These are phyloP conservation scores for Cottoperca gobio DNA, from an alignment of 2,797 vertebrate species.

Conservation along the genomic window DNA sequence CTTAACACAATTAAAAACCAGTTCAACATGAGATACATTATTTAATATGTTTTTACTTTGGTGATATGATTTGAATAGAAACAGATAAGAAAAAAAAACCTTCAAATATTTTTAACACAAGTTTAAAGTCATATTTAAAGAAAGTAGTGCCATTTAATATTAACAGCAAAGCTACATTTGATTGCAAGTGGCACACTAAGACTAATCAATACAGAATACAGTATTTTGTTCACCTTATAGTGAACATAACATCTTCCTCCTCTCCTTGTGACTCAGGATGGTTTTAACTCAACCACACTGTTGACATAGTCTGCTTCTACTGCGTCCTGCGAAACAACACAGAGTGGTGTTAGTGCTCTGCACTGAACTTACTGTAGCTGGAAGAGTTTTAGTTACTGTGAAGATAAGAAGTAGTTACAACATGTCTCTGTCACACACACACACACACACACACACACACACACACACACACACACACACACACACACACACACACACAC, in stretches of 20 bases:
- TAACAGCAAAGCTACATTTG: background rate
- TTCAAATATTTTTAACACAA: background rate
- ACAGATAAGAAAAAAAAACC: background rate
- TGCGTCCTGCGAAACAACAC: background rate
- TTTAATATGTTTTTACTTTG: background rate
- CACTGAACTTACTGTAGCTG: background rate
- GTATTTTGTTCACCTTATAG: background rate
- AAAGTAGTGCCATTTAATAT: background rate
- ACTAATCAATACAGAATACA: background rate
- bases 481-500: no score
- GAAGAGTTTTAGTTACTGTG: background rate
- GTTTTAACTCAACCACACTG: background rate
- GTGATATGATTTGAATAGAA: background rate
- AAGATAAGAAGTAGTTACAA: background rate
- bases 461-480: background rate
- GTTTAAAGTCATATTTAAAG: background rate
- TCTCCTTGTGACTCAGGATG: background rate
- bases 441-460: background rate
- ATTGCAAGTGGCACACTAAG: background rate
- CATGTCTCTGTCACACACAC: background rate
- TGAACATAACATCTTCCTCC: background rate
- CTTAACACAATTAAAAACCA: no score
- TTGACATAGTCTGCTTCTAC: background rate
- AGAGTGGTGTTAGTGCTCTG: background rate
- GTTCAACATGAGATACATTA: background rate